Evolutionary conservation across 2,797 vertebrate species (phyloP).

Genomic region (Chaetodon trifasciatus): DNA sequence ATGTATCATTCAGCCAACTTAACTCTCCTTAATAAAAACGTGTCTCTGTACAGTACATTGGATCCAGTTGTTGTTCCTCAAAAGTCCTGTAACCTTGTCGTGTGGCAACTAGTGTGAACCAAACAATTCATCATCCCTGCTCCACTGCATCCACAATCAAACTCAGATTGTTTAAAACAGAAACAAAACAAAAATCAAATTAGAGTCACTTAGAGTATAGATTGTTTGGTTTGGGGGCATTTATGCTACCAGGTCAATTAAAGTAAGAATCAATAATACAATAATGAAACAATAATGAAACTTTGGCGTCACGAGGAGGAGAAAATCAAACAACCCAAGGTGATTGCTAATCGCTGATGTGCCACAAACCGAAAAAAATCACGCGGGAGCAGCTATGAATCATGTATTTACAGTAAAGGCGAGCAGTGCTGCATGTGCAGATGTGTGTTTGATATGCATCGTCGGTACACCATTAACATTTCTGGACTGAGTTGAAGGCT

Average conservation of each 20-base stretch:
- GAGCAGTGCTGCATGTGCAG: slow-evolving; percentile 32
- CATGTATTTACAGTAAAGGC: slow-evolving; percentile 34
- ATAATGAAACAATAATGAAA: slow-evolving; percentile 79
- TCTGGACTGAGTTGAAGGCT: slow-evolving; percentile 78
- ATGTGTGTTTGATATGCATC: slow-evolving; percentile 80
- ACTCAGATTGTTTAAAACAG: slow-evolving; percentile 79
- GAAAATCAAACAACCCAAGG: slow-evolving; percentile 41
- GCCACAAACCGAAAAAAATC: neutral
- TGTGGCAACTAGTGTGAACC: slow-evolving; percentile 60
- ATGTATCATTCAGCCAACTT: neutral
- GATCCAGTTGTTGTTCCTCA: slow-evolving; percentile 6
- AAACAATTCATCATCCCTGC: slow-evolving; percentile 82
- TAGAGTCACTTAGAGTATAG: slow-evolving; percentile 73
- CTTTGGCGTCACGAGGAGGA: slow-evolving; percentile 43
- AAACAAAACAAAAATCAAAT: slow-evolving; percentile 78
- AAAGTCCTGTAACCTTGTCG: slow-evolving; percentile 75
- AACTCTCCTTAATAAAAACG: slow-evolving; percentile 16
- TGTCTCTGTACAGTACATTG: slow-evolving; percentile 25
- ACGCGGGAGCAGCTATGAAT: slow-evolving; percentile 30
- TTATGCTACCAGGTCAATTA: slow-evolving; percentile 81
- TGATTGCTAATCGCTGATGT: slow-evolving; percentile 42
- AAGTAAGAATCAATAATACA: slow-evolving; percentile 77
- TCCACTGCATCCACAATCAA: slow-evolving; percentile 74
- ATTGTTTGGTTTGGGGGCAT: slow-evolving; percentile 81
- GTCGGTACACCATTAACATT: slow-evolving; percentile 77